Percentiles rank a stretch among this genome's conserved stretches.
These are phyloP conservation scores for Sternarchorhynchus goeldii DNA, from an alignment of 2,797 vertebrate species.

Conservation along the genomic window DNA sequence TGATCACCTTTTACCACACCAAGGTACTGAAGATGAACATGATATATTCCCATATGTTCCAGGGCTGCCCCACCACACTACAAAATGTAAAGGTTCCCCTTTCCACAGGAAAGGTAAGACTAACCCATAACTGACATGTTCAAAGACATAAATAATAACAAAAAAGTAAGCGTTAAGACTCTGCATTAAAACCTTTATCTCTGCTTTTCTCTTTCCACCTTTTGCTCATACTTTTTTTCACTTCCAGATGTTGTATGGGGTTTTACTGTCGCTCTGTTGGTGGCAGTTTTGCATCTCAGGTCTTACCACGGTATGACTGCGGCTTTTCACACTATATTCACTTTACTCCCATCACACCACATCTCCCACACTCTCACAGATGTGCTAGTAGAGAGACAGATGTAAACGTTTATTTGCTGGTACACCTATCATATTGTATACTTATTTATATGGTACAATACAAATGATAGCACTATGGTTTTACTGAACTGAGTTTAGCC, in stretches of 20 bases:
- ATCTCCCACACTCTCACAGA: too few relatives aligned
- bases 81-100: conserved; percentile 63
- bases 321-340: neutral
- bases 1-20: neutral
- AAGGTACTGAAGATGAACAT: neutral
- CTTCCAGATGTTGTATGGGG: conserved; percentile 66
- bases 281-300: conserved; percentile 59
- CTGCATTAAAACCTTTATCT: conserved; percentile 1
- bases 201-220: neutral
- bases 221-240: neutral
- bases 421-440: too few relatives aligned
- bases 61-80: conserved; percentile 67
- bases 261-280: conserved; percentile 62
- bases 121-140: neutral
- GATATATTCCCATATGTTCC: conserved; percentile 16
- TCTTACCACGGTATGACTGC: conserved; percentile 61
- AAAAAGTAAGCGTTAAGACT: neutral
- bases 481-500: neutral
- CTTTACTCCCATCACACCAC: too few relatives aligned
- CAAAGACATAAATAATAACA: too few relatives aligned
- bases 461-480: too few relatives aligned
- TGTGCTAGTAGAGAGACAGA: too few relatives aligned
- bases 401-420: too few relatives aligned
- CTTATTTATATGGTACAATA: too few relatives aligned
- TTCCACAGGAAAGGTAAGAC: conserved; percentile 65